Percentiles rank a stretch among this genome's conserved stretches.
Evolutionary conservation across 64 coral and sea anemone species (phyloP).

Genomic region (Montipora sp.): DNA sequence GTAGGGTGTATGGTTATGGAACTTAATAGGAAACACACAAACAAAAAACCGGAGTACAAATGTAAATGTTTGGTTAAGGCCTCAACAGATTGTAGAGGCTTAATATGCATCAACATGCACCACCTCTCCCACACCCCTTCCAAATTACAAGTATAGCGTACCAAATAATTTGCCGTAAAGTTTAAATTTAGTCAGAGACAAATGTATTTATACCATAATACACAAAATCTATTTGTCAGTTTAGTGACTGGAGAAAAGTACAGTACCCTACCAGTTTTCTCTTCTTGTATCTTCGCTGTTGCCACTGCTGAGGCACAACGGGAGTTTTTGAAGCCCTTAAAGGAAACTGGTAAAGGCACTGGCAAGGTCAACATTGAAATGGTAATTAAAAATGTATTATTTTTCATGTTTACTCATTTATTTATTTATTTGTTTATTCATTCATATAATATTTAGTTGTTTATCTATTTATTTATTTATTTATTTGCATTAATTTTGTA

Average conservation of each 20-base stretch:
- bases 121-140: not conserved
- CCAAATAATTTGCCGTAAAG: constrained; percentile 7
- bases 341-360: not conserved
- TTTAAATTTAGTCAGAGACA: constrained; percentile 3
- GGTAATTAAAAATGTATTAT: not conserved
- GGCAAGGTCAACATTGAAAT: not conserved
- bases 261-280: not conserved
- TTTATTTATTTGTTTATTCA: no score
- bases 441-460: no score
- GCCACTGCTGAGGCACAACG: no score
- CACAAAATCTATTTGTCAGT: constrained; percentile 3
- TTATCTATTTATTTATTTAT: no score
- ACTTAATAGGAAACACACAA: constrained; percentile 5
- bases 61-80: not conserved
- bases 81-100: constrained; percentile 6
- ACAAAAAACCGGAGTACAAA: not conserved
- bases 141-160: not conserved
- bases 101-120: not conserved
- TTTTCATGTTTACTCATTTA: not conserved
- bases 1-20: not conserved
- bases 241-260: not conserved
- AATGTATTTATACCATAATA: not conserved
- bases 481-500: no score
- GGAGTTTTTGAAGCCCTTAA: no score
- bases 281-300: constrained; percentile 43